Evolutionary conservation across 2,797 vertebrate genomes (phyloP), one percentile per base, ranked within the genome.

Genomic region (Hoplostethus mediterraneus): DNA sequence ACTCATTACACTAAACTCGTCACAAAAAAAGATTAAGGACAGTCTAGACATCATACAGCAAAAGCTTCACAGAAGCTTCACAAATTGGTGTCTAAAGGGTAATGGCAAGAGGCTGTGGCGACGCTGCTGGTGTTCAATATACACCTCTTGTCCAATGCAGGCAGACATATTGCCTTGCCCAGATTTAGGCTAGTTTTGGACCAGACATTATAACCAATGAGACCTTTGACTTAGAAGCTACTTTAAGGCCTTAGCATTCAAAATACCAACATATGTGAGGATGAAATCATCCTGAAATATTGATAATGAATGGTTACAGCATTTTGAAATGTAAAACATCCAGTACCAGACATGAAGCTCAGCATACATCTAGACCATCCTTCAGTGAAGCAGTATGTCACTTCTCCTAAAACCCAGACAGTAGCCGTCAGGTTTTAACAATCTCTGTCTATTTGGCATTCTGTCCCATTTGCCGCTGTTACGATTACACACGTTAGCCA

Each of bases 61-160:
- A 73, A 69, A 80, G 69, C 54, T 63, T 64, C 75, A 75, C 75
- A 71, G 21, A 21, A 21, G 21, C 21, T 21, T 21, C 21, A 21
- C 21, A 21, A 83, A 75, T 79, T 72, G 73, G 86, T 78, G 84
- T 81, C 75, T 87, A 84, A 88, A 83, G 69, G 77, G 68, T 33
- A 38, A 77, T 49, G 77, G 82, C 86, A 84, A 73, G 1, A 73
- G 82, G 81, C 67, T 75, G 77, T 67, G 75, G 77, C 85, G 67
- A 84, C 49, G 82, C 85, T 73, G 74, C 85, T 16, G 79, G 80
- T 85, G 67, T 76, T 91, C 86, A 84, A 88, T 81, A 79, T 83
- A 84, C 82, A 63, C 79, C 69, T 79, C 73, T 82, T 82, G 83
- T 84, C 72, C 64, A 9, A 38, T 49, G 73, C 68, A 60, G 68